Evolutionary conservation across 1,140 invertebrate genomes (phyloP), one percentile per base, ranked within the genome.

Genomic region (Cydia splendana): DNA sequence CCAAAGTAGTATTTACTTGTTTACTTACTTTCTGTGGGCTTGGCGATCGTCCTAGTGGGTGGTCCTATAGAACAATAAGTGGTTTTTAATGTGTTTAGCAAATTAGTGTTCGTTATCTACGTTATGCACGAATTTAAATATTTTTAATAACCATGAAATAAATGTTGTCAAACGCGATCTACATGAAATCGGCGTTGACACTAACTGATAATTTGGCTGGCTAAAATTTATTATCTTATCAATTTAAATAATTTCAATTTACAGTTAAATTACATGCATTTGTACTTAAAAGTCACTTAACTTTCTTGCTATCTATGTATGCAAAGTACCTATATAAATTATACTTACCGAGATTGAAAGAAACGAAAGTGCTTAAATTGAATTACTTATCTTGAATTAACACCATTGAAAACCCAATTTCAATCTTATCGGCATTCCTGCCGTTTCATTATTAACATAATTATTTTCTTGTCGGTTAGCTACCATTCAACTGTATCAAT

Each of bases 361-460:
- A 71, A 71, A 71, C 34, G 67, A 71, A 71, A 71, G 67, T 38
- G 67, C 10, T 38, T 18, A 71, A 71, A 71, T 38, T 71, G 67
- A 71, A 71, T 71, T 71, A 71, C 15, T 42, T 71, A 71, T 71
- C 67, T 71, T 7, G 67, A 71, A 71, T 38, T 71, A 71, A 71
- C 67, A 38, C 67, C 34, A 71, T 71, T 71, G 15, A 71, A 71
- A 71, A 71, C 18, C 67, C 18, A 30, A 71, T 45, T 71, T 71
- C 34, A 71, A 71, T 71, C 38, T 71, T 71, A 71, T 71, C 34
- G 67, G 67, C 67, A 45, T 71, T 71, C 67, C 13, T 20, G 67
- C 20, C 67, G n/a, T 71, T 71, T 71, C 67, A 71, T 71, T 71
- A 71, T 71, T 71, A 38, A n/a, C 67, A 71, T 71, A 71, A 38